phyloP scores from a whole-genome alignment of 2,797 vertebrate genomes.

The Dicrostonyx torquatus region DNA sequence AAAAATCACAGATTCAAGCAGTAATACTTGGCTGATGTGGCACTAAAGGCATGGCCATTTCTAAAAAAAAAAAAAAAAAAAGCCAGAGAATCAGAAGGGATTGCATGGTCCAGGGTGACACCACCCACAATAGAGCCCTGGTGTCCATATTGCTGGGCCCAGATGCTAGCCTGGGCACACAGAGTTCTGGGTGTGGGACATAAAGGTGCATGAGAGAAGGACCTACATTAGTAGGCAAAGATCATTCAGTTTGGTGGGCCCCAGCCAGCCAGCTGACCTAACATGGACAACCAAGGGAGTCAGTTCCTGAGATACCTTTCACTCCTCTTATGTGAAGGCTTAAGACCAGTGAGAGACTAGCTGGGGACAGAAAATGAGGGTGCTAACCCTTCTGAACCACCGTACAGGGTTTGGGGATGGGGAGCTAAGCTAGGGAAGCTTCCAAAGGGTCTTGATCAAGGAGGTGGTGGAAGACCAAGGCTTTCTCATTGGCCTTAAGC shows the following conservation, averaged over 20 bases:
- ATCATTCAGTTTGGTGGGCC: not conserved
- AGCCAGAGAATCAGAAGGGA: not conserved
- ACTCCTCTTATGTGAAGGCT: not conserved
- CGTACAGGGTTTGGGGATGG: not conserved
- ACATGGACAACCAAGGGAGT: not conserved
- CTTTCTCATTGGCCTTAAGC: not conserved
- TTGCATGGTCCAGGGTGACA: not conserved
- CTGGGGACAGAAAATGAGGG: not conserved
- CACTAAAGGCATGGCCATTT: rapidly evolving
- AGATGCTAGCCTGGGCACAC: not conserved
- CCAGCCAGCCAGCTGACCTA: not conserved
- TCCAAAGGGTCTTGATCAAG: not conserved
- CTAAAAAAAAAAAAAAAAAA: not conserved
- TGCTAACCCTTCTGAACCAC: not conserved
- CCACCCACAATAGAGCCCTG: not conserved
- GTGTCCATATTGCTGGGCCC: not conserved
- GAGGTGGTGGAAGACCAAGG: too few relatives aligned
- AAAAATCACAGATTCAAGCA: not conserved
- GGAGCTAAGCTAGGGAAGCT: not conserved
- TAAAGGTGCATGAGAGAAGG: not conserved
- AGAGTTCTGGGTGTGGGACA: not conserved
- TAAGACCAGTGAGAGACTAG: rapidly evolving
- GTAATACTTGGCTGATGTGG: rapidly evolving
- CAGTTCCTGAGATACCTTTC: not conserved
- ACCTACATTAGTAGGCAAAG: not conserved